Base-by-base conservation (phyloP, 2,113 vertebrate species). In the Ia io region DNA sequence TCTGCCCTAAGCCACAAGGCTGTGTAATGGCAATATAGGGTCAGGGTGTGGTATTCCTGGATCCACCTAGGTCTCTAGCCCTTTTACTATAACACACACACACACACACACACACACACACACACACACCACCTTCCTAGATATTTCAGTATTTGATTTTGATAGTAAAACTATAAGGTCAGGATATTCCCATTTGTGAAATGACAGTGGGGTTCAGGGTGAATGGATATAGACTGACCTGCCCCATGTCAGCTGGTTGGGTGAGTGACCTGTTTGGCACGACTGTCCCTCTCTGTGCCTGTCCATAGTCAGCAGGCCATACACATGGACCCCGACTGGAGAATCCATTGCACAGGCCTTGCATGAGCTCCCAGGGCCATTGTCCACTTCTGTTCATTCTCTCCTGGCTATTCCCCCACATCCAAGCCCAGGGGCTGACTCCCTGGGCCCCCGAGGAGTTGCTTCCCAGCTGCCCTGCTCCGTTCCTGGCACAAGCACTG, bases 371-470 rank as follows among this genome's bases (percentile, higher is more conserved):
- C 14, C 5, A 0, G 11, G 67, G 11, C 23, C 9, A 23, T 2
- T 0, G 9, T 16, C 42, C 11, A 1, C 32, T 59, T 78, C 49
- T 44, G 49, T 56, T 9, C 40, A 3, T 2, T 22, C 17, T 17
- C 17, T 82, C 28, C 32, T 0, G 6, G 3, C 17, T 30, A 7
- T 18, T 9, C 16, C 28, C 42, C 35, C 2, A 25, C 9, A 16
- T 23, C 25, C 17, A 10, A 49, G 56, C 25, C 44, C n/a, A 1
- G 3, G 16, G 5, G 0, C 16, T 1, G 22, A 53, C 49, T 47
- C n/a, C 71, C 14, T 5, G 11, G 32, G 20, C 42, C 42, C 73
- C 14, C 0, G 2, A 47, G 42, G 2, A 12, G 10, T 14, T 20
- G 23, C 9, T 78, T 35, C 91, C 71, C 44, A 30, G 18, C 53